These are phyloP conservation scores for Conchocele bisecta DNA, from an alignment of 2,888 invertebrate genomes.

Conservation along the genomic window DNA sequence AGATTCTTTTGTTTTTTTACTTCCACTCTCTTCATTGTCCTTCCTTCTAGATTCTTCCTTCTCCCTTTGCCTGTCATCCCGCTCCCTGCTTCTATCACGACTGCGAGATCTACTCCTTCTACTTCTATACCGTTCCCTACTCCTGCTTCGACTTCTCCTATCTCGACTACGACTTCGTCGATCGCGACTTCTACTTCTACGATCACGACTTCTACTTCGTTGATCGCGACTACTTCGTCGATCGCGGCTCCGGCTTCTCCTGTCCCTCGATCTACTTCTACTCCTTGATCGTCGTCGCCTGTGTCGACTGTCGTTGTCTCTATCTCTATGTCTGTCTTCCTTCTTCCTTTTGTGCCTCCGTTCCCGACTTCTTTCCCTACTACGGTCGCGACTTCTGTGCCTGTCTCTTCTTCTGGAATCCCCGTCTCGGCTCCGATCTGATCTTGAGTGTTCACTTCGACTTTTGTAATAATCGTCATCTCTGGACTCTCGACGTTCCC, in stretches of 20 bases:
- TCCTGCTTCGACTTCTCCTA: slow-evolving; percentile 29
- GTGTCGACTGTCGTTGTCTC: slow-evolving; percentile 21
- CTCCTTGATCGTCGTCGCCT: slow-evolving; percentile 32
- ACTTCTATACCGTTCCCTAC: slow-evolving; percentile 25
- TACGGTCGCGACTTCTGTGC: slow-evolving; percentile 33
- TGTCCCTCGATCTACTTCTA: slow-evolving; percentile 16
- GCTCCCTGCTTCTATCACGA: slow-evolving; percentile 23
- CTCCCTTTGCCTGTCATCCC: slow-evolving; percentile 17
- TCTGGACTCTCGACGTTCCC: slow-evolving; percentile 16
- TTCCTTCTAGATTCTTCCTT: slow-evolving; percentile 13
- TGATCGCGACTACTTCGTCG: slow-evolving; percentile 25
- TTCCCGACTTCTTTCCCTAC: slow-evolving; percentile 44
- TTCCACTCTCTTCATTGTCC: slow-evolving; percentile 28
- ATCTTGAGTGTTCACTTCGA: too few species aligned
- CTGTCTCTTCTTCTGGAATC: slow-evolving; percentile 29
- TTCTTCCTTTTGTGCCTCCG: slow-evolving; percentile 39
- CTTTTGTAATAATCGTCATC: slow-evolving; percentile 14
- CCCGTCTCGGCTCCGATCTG: slow-evolving; percentile 22
- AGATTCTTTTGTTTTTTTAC: slow-evolving; percentile 32
- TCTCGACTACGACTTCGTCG: slow-evolving; percentile 31
- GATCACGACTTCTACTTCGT: slow-evolving; percentile 25
- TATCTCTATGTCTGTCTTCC: slow-evolving; percentile 21
- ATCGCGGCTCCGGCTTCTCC: slow-evolving; percentile 30
- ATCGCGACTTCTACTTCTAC: slow-evolving; percentile 35
- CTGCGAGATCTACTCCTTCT: slow-evolving; percentile 28